Percentiles rank a stretch among this genome's conserved stretches.
These are phyloP conservation scores for Gorilla gorilla DNA, from an alignment of 2,113 vertebrate genomes.

Conservation along the genomic window DNA sequence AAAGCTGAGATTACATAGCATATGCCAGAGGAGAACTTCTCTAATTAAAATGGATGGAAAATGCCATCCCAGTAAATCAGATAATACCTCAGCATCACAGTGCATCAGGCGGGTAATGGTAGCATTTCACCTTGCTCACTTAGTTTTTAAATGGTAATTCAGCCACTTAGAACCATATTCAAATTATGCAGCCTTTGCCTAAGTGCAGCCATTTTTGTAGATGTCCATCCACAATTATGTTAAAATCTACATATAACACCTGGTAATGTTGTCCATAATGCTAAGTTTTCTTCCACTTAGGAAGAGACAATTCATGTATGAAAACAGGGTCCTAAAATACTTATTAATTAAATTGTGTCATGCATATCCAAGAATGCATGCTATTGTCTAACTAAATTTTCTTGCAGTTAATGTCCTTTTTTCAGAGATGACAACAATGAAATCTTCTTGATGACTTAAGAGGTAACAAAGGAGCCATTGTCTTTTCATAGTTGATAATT, in stretches of 20 bases:
- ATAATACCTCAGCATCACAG: slow-evolving; percentile 55
- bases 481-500: slow-evolving; percentile 5
- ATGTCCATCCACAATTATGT: slow-evolving; percentile 44
- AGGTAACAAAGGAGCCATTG: not conserved
- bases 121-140: slow-evolving; percentile 49
- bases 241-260: not conserved
- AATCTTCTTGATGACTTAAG: slow-evolving; percentile 27
- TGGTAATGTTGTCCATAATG: not conserved
- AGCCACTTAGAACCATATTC: slow-evolving; percentile 42
- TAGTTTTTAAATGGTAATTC: slow-evolving; percentile 62
- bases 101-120: not conserved
- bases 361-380: not conserved
- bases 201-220: slow-evolving; percentile 67
- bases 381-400: not conserved
- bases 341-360: slow-evolving; percentile 30
- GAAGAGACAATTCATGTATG: slow-evolving; percentile 13
- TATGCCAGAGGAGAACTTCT: not conserved
- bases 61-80: slow-evolving; percentile 45
- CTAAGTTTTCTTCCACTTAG: not conserved
- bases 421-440: not conserved
- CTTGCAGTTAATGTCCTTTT: not conserved
- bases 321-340: not conserved
- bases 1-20: slow-evolving; percentile 23
- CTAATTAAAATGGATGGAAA: slow-evolving; percentile 58
- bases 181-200: slow-evolving; percentile 38